A percentile compares a stretch with the other conserved stretches of the same genome.
phyloP scores from a whole-genome alignment of 2,888 invertebrate genomes.

The Drosophila imparisetae region DNA sequence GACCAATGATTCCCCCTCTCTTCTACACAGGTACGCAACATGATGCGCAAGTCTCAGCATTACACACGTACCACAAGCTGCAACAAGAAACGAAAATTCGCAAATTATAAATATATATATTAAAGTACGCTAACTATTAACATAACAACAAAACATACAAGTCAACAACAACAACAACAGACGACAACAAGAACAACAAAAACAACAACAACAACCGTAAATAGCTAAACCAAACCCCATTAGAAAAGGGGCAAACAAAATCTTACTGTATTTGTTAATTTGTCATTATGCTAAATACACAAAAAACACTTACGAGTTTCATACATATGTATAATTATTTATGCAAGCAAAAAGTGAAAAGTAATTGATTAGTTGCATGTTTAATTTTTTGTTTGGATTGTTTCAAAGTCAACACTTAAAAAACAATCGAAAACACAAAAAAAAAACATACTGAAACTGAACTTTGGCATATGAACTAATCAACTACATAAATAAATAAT shows the following conservation, averaged over 20 bases:
- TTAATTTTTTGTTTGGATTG: slow-evolving; percentile 20
- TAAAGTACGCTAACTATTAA: slow-evolving; percentile 79
- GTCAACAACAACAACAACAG: slow-evolving; percentile 39
- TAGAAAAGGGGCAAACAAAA: slow-evolving; percentile 6
- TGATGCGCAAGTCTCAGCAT: slow-evolving; percentile 82
- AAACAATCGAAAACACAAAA: slow-evolving; percentile 4
- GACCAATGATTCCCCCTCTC: slow-evolving; percentile 17
- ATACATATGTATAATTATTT: slow-evolving; percentile 26
- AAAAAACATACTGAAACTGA: slow-evolving; percentile 32
- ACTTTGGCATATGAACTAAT: slow-evolving; percentile 65
- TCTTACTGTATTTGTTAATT: slow-evolving; percentile 31
- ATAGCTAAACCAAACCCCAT: slow-evolving; percentile 24
- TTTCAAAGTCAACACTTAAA: slow-evolving; percentile 3
- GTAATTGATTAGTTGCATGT: slow-evolving; percentile 30
- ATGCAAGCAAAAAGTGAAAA: slow-evolving; percentile 28
- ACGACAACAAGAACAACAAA: slow-evolving; percentile 15
- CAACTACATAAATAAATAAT: slow-evolving; percentile 67
- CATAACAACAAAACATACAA: slow-evolving; percentile 53
- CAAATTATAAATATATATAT: slow-evolving; percentile 78
- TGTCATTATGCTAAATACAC: slow-evolving; percentile 13
- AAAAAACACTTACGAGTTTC: slow-evolving; percentile 11
- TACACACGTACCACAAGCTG: slow-evolving; percentile 73
- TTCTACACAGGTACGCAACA: slow-evolving; percentile 82
- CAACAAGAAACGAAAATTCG: slow-evolving; percentile 77
- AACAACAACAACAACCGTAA: slow-evolving; percentile 30